A percentile compares a stretch with the other conserved stretches of the same genome.
Evolutionary conservation across 2,797 vertebrate genomes (phyloP).

Genomic region (Tauraco hartlaubi): DNA sequence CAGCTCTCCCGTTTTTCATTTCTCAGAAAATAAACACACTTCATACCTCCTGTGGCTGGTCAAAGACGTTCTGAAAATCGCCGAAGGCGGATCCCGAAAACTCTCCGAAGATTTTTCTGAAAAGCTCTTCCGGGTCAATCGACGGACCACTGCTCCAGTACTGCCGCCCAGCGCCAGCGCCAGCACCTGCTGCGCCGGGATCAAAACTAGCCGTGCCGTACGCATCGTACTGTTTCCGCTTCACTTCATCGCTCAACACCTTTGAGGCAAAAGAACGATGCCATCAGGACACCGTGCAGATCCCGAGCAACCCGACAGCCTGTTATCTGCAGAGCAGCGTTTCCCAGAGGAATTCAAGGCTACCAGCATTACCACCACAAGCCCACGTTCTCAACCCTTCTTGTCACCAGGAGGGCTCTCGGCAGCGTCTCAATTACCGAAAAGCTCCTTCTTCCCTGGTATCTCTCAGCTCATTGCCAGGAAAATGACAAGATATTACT

Average conservation of each 20-base stretch:
- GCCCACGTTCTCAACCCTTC: background rate
- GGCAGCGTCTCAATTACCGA: fast-evolving
- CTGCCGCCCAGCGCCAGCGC: slow-evolving; percentile 82
- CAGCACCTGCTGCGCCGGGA: slow-evolving; percentile 61
- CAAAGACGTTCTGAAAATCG: slow-evolving; percentile 90
- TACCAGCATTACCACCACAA: fast-evolving
- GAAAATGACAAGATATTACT: background rate
- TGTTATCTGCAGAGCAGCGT: fast-evolving
- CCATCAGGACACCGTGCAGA: fast-evolving
- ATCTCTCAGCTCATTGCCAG: background rate
- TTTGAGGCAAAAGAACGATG: background rate
- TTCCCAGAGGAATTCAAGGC: background rate
- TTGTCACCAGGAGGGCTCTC: background rate
- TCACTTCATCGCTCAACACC: slow-evolving; percentile 93
- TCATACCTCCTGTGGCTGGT: slow-evolving; percentile 93
- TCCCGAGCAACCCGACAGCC: fast-evolving
- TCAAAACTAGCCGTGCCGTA: slow-evolving; percentile 91
- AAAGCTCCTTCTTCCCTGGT: background rate
- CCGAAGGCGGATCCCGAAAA: slow-evolving; percentile 90
- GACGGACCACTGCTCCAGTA: slow-evolving; percentile 85
- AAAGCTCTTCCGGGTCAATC: slow-evolving; percentile 94
- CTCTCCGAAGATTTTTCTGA: slow-evolving; percentile 97
- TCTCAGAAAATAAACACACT: background rate
- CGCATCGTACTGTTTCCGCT: slow-evolving; percentile 93
- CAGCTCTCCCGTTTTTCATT: background rate